Evolutionary conservation across 2,888 invertebrate species (phyloP).

Genomic region (Lasius platythorax): DNA sequence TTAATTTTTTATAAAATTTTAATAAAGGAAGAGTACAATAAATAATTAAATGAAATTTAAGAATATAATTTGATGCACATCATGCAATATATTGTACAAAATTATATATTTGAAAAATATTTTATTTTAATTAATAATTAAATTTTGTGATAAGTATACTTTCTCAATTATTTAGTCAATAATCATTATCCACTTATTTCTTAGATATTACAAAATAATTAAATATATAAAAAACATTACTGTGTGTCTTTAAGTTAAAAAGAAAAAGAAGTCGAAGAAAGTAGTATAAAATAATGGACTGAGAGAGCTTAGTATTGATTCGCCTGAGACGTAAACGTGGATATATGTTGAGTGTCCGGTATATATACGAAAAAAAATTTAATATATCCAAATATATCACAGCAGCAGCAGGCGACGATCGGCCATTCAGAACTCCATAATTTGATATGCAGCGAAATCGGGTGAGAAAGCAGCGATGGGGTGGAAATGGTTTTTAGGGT

Average conservation of each 20-base stretch:
- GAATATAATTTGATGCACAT: not conserved
- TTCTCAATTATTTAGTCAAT: not conserved
- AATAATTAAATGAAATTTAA: not conserved
- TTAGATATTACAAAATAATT: slow-evolving; percentile 4
- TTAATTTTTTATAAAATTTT: not conserved
- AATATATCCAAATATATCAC: slow-evolving; percentile 86
- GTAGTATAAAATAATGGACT: slow-evolving; percentile 19
- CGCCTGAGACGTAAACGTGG: slow-evolving; percentile 55
- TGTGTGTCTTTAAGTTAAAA: not conserved
- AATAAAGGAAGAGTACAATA: not conserved
- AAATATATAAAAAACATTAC: not conserved
- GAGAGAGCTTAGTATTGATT: slow-evolving; percentile 62
- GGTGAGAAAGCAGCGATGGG: slow-evolving; percentile 80
- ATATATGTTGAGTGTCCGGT: slow-evolving; percentile 63
- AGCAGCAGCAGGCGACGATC: slow-evolving; percentile 84
- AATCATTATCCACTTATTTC: not conserved
- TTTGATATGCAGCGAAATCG: slow-evolving; percentile 85
- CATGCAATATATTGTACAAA: not conserved
- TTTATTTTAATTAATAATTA: not conserved
- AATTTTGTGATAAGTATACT: not conserved
- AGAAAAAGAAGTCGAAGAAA: not conserved
- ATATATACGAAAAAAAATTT: slow-evolving; percentile 81
- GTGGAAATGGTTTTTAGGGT: slow-evolving; percentile 81
- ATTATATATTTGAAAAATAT: slow-evolving; percentile 12
- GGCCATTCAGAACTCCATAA: slow-evolving; percentile 85